Evolutionary conservation across 2,113 vertebrate genomes (phyloP).

Genomic region (Thamnophis sirtalis): DNA sequence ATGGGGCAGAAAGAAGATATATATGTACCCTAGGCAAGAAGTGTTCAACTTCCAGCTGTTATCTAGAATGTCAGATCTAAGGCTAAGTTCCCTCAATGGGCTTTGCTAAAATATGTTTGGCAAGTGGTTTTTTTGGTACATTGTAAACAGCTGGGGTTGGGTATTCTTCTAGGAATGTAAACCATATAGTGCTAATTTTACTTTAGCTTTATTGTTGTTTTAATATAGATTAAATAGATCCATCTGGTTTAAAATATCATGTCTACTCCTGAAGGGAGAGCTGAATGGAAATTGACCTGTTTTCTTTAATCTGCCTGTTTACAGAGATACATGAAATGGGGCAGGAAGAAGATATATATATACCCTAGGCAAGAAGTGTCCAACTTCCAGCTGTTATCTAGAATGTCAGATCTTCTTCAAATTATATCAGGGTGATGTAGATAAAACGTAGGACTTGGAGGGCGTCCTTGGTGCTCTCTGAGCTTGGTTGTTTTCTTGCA

Average conservation of each 20-base stretch:
- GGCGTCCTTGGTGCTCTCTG: background rate
- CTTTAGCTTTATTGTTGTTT: background rate
- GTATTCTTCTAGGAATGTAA: background rate
- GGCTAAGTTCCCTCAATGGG: background rate
- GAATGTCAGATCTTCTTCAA: background rate
- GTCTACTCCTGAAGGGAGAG: background rate
- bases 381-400: background rate
- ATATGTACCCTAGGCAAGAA: no score
- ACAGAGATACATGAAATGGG: background rate
- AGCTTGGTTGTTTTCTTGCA: background rate
- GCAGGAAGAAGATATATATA: no score
- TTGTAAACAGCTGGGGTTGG: background rate
- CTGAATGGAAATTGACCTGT: background rate
- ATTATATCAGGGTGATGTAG: background rate
- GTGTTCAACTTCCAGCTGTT: no score
- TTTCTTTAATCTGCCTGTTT: background rate
- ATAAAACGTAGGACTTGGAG: background rate
- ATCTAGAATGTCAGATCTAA: no score
- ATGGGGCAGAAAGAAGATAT: no score
- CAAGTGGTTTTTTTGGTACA: background rate
- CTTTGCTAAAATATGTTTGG: background rate
- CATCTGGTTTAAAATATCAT: background rate
- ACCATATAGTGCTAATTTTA: background rate
- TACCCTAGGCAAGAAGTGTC: background rate
- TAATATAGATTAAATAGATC: background rate